Evolutionary conservation across 2,888 invertebrate genomes (phyloP).

Genomic region (Idaea aversata): DNA sequence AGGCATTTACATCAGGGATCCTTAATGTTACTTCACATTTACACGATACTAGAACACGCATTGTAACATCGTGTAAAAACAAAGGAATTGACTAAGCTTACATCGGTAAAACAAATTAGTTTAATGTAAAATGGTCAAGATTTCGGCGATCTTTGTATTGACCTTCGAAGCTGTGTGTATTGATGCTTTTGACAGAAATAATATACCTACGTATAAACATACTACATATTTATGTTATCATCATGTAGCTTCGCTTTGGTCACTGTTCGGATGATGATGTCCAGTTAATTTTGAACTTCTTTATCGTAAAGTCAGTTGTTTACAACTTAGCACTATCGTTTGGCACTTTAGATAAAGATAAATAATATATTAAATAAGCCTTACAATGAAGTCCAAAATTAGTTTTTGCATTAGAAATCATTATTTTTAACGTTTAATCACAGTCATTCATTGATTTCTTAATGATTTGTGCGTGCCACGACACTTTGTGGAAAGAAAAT

Average conservation of each 20-base stretch:
- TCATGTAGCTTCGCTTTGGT: constrained; percentile 64
- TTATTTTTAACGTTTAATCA: constrained; percentile 69
- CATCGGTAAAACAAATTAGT: constrained; percentile 76
- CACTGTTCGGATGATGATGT: constrained; percentile 53
- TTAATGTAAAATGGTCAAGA: constrained; percentile 78
- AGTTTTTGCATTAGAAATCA: constrained; percentile 60
- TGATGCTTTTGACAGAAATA: constrained; percentile 27
- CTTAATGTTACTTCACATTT: constrained; percentile 73
- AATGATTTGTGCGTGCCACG: constrained; percentile 70
- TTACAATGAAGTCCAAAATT: constrained; percentile 57
- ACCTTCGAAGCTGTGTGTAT: constrained; percentile 60
- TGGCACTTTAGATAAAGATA: constrained; percentile 71
- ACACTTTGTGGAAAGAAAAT: constrained; percentile 57
- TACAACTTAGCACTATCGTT: constrained; percentile 77
- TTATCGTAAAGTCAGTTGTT: constrained; percentile 69
- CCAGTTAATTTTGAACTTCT: constrained; percentile 62
- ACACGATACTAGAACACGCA: constrained; percentile 68
- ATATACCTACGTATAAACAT: constrained; percentile 30
- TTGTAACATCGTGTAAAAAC: constrained; percentile 74
- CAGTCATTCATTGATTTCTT: constrained; percentile 70
- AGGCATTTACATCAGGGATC: constrained; percentile 79
- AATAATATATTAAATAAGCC: constrained; percentile 61
- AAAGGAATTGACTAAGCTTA: constrained; percentile 78
- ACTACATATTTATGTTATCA: constrained; percentile 15
- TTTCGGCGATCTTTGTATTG: constrained; percentile 73